Conservation (phyloP, 1,140 invertebrate genomes). For the Tetramorium alpestre region DNA sequence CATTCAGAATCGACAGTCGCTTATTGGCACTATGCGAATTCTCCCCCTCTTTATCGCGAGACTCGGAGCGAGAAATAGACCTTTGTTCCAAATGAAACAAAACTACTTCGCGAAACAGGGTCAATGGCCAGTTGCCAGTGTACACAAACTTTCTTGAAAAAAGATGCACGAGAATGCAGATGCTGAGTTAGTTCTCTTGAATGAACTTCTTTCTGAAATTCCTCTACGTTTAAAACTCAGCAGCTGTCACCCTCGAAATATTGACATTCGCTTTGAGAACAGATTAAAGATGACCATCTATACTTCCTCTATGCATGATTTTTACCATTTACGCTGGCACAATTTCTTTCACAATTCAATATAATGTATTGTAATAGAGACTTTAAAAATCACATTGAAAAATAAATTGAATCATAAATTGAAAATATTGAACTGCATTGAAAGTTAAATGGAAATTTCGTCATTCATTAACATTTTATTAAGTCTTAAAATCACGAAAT, state of each 20-base stretch:
- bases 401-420: not conserved
- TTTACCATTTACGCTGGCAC: not conserved
- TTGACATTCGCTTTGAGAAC: not conserved
- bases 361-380: not conserved
- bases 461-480: not conserved
- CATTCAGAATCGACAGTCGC: not conserved
- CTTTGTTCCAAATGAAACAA: not conserved
- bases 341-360: too few relatives aligned
- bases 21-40: not conserved
- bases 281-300: not conserved
- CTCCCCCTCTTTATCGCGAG: not conserved
- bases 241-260: not conserved
- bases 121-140: constrained; percentile 32
- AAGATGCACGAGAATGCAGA: not conserved
- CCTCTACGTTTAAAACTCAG: not conserved
- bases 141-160: constrained; percentile 53
- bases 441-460: not conserved
- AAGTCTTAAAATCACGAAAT: not conserved
- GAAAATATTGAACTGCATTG: not conserved
- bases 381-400: not conserved
- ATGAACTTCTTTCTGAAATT: not conserved
- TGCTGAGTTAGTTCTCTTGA: not conserved
- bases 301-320: not conserved
- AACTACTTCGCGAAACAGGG: not conserved
- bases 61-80: not conserved